phyloP scores from a whole-genome alignment of 2,888 invertebrate genomes.

The Tiphia femorata region DNA sequence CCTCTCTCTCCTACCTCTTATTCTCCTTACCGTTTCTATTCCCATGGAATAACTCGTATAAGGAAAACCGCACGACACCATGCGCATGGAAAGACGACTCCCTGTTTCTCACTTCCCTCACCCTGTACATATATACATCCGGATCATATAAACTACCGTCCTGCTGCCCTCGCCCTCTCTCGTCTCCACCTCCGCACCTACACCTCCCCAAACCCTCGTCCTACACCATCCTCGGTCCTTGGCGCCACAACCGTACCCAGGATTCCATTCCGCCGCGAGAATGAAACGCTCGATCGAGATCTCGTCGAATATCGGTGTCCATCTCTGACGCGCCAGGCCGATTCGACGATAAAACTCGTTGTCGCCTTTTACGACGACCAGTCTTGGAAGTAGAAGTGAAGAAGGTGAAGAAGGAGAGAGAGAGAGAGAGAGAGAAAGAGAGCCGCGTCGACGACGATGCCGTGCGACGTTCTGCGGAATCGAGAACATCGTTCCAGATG shows the following conservation, averaged over 20 bases:
- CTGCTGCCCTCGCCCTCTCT: not conserved
- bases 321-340: not conserved
- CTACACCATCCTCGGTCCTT: not conserved
- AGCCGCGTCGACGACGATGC: not conserved
- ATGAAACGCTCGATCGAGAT: constrained; percentile 17
- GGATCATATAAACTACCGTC: not conserved
- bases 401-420: not conserved
- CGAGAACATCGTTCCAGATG: not conserved
- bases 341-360: constrained; percentile 6
- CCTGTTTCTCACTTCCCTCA: not conserved
- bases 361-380: constrained; percentile 17
- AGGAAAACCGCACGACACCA: constrained; percentile 6
- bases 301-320: constrained; percentile 11
- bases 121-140: not conserved
- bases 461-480: not conserved
- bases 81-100: constrained; percentile 10
- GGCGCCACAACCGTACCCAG: not conserved
- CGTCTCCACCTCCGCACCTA: not conserved
- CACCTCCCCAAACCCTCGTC: not conserved
- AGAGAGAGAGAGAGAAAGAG: not conserved
- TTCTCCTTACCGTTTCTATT: not conserved
- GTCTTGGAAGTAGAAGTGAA: constrained; percentile 3
- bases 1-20: constrained; percentile 4
- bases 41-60: constrained; percentile 14
- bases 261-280: constrained; percentile 8